Percentiles rank a stretch among this genome's conserved stretches.
phyloP scores from a whole-genome alignment of 2,113 vertebrate genomes.

The Ctenodactylus gundi region DNA sequence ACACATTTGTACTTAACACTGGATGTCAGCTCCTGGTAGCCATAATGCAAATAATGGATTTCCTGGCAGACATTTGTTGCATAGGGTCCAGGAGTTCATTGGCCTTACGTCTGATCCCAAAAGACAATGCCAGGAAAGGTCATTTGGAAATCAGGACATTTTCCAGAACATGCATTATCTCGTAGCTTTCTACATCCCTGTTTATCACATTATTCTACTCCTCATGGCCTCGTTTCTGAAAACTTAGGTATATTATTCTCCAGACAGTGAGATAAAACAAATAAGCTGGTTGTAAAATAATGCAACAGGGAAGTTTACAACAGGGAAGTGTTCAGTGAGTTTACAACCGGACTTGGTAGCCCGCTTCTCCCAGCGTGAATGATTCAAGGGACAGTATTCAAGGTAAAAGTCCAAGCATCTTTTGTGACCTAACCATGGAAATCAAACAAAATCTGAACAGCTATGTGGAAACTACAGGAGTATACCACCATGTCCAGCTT shows the following conservation, averaged over 20 bases:
- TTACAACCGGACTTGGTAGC: too few relatives aligned
- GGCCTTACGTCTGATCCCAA: slow-evolving; percentile 27
- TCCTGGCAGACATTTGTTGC: slow-evolving; percentile 41
- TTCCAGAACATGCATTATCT: slow-evolving; percentile 54
- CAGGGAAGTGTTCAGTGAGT: background rate
- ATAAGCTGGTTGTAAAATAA: background rate
- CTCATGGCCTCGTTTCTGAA: background rate
- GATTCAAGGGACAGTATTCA: too few relatives aligned
- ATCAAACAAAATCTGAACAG: too few relatives aligned
- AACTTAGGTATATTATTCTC: background rate
- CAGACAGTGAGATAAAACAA: background rate
- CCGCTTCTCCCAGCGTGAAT: too few relatives aligned
- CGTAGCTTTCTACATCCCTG: background rate
- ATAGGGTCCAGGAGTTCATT: background rate
- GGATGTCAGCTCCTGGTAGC: slow-evolving; percentile 20
- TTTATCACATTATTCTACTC: background rate
- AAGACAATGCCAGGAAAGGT: slow-evolving; percentile 49
- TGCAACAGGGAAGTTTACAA: background rate
- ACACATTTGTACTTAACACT: background rate
- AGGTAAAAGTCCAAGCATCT: too few relatives aligned
- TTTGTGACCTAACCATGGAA: too few relatives aligned
- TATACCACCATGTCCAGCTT: too few relatives aligned
- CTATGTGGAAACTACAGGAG: too few relatives aligned
- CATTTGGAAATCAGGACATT: slow-evolving; percentile 38
- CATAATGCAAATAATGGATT: slow-evolving; percentile 38